Percentiles rank a stretch among this genome's conserved stretches.
phyloP scores from a whole-genome alignment of 2,888 invertebrate species.

The Bhutanitis thaidina region DNA sequence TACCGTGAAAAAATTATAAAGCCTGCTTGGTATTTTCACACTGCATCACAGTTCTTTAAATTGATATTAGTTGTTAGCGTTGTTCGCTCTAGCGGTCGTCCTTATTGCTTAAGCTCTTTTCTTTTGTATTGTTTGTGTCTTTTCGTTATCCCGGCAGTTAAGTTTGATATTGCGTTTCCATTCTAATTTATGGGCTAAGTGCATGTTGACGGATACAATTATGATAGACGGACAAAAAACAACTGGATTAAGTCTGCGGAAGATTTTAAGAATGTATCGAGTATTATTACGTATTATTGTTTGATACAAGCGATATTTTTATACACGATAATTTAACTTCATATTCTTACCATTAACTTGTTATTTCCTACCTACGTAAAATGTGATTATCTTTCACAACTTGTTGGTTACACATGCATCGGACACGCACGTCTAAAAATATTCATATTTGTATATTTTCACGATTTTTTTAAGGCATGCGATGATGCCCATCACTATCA shows the following conservation, averaged over 20 bases:
- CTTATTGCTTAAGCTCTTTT: constrained; percentile 3
- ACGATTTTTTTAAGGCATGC: constrained; percentile 3
- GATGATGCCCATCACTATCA: background rate
- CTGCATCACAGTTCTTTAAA: constrained; percentile 23
- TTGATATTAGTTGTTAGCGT: constrained; percentile 18
- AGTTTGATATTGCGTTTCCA: background rate
- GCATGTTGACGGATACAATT: background rate
- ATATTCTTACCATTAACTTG: too few relatives aligned
- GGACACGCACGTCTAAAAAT: constrained; percentile 1
- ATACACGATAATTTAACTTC: too few relatives aligned
- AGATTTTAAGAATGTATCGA: too few relatives aligned
- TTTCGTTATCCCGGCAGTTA: background rate
- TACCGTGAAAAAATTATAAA: constrained; percentile 59
- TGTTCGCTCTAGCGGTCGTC: background rate
- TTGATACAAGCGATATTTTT: too few relatives aligned
- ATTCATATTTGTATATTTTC: background rate
- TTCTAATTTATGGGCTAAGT: background rate
- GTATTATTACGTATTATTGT: too few relatives aligned
- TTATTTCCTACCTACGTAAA: too few relatives aligned
- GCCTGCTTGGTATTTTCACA: constrained; percentile 33
- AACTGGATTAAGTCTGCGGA: too few relatives aligned
- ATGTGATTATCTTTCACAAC: constrained; percentile 1
- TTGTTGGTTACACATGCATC: background rate
- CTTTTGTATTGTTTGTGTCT: background rate
- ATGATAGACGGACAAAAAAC: background rate